phyloP scores from a whole-genome alignment of 2,113 vertebrate genomes.

The Raja brachyura region DNA sequence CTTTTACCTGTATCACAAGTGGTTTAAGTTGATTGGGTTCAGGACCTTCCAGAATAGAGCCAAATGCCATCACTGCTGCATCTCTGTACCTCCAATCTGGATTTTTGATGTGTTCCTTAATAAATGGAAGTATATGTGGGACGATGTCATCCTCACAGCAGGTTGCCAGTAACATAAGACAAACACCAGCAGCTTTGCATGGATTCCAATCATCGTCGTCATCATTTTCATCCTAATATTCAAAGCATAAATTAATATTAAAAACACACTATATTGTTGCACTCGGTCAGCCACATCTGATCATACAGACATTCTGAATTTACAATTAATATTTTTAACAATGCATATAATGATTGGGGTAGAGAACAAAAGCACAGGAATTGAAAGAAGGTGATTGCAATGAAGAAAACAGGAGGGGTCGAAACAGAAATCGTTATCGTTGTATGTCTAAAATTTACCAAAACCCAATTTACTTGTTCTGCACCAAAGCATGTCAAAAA shows the following conservation, averaged over 20 bases:
- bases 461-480: background rate
- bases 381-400: background rate
- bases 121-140: slow-evolving; percentile 92
- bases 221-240: slow-evolving; percentile 83
- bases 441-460: background rate
- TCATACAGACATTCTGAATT: background rate
- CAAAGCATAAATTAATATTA: background rate
- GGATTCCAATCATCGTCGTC: slow-evolving; percentile 98
- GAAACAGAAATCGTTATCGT: too few species aligned
- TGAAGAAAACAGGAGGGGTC: background rate
- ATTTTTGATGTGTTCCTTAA: slow-evolving; percentile 93
- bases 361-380: background rate
- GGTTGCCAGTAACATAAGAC: slow-evolving; percentile 92
- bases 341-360: background rate
- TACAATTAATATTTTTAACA: background rate
- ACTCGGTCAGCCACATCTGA: background rate
- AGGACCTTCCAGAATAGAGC: slow-evolving; percentile 89
- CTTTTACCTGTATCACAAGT: slow-evolving; percentile 78
- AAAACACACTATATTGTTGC: background rate
- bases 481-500: background rate
- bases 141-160: slow-evolving; percentile 97
- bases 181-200: slow-evolving; percentile 91
- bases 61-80: slow-evolving; percentile 96
- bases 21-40: slow-evolving; percentile 94
- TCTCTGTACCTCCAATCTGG: slow-evolving; percentile 90